Evolutionary conservation across 2,113 vertebrate species (phyloP), one percentile per base, ranked within the genome.

Genomic region (Pithys albifrons): DNA sequence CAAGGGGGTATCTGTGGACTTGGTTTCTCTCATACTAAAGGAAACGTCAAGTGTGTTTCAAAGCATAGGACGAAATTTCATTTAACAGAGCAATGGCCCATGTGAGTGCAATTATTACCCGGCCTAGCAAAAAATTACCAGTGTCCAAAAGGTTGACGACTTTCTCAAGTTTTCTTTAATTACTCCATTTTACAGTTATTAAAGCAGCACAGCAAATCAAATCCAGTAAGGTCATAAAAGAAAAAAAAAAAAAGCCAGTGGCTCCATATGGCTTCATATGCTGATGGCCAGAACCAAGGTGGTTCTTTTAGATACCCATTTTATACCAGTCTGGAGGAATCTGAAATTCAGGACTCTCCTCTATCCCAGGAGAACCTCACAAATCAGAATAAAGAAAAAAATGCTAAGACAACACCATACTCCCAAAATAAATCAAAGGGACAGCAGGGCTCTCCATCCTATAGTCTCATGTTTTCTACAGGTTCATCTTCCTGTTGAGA

Each of bases 11-110:
- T 89, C 94, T 85, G 51, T 10, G 49, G 90, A 28, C 85, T 88
- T 41, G 15, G 61, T 57, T 93, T 89, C 81, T 88, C 76, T 93
- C 88, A 15, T 33, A 13, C 37, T 58, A 70, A 93, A 95, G 82
- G 69, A 82, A 96, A 78, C 5, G 0, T 78, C 58, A 88, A 71
- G 85, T 37, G 54, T 92, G 96, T 97, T 95, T 96, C 94, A 88
- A 95, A 95, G 78, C 48, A 41, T 13, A 18, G 85, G 96, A 78
- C 93, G 84, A 95, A 91, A 83, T 97, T 93, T 89, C 96, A 94
- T 95, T 95, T 97, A 87, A 88, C 91, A 97, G 95, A 78, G 95
- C 95, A 95, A 91, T 45, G 89, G 95, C 75, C 92, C 88, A 58
- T 74, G 61, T 43, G 89, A 96, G 88, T 7, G 20, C 54, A 75